phyloP scores from a whole-genome alignment of 2,113 vertebrate species.

The Mormoops blainvillei region DNA sequence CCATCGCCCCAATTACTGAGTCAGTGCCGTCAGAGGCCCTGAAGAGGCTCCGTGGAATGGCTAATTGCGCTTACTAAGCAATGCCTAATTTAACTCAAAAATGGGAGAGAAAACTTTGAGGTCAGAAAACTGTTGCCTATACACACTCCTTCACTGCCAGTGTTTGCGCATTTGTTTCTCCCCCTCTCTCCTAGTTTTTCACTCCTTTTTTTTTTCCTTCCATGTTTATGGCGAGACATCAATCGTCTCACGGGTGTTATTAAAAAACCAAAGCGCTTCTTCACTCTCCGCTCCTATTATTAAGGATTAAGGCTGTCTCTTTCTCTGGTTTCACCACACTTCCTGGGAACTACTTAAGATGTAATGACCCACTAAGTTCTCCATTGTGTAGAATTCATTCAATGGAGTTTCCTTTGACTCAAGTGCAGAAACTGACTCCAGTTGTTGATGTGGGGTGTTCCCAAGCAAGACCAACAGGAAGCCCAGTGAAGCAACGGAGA shows the following conservation, averaged over 20 bases:
- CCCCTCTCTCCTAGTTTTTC: neutral
- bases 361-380: neutral
- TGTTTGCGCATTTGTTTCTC: neutral
- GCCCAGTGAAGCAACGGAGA: neutral
- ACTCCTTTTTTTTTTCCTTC: neutral
- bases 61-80: neutral
- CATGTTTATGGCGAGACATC: neutral
- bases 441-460: neutral
- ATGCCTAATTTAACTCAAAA: neutral
- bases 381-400: neutral
- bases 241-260: neutral
- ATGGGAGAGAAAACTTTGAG: neutral
- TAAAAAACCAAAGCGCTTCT: neutral
- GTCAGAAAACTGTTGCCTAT: neutral
- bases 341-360: constrained; percentile 35
- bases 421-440: constrained; percentile 17
- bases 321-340: neutral
- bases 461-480: constrained; percentile 53
- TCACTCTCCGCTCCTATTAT: neutral
- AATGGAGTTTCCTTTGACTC: neutral
- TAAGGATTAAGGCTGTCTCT: neutral
- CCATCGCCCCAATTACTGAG: neutral
- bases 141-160: neutral
- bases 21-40: neutral
- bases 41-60: neutral